Base-by-base conservation (phyloP, 2,888 invertebrate species). In the Anarsia innoxiella region DNA sequence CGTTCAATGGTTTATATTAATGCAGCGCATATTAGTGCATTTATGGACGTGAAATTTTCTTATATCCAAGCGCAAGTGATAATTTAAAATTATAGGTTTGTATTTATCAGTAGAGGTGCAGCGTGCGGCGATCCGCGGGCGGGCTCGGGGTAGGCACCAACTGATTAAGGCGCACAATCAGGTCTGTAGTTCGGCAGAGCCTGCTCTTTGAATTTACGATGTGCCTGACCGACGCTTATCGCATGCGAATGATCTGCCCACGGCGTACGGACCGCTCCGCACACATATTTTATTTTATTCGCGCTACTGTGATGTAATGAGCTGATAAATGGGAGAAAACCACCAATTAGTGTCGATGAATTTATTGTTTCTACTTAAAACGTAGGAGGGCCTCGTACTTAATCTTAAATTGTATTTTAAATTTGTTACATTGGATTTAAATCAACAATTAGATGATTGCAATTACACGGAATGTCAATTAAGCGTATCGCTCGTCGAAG, bases 261-360 rank as follows among this genome's bases (percentile, higher is more conserved):
- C 76, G 77, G 82, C 80, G 78, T 75, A 74, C 74, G 70, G 77
- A 67, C 77, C 68, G 71, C 80, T 73, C 78, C 70, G 67, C 78
- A 73, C 80, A 82, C 79, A 84, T 79, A 83, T 84, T 84, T 84
- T 83, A 83, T 83, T 84, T 83, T 82, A 83, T 83, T 84, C 83
- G 79, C 83, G 82, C 84, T 84, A 83, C 84, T 77, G 84, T 84
- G 84, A 84, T 84, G 84, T 83, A 83, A 84, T 84, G 84, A 84
- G 82, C 83, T 80, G 84, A 84, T 84, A 84, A 84, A 83, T 84
- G 77, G 79, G 74, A 83, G 83, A 84, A 83, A 84, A 84, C 84
- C 83, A 83, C 84, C 84, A 84, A 84, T 84, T 84, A 84, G 84
- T 80, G 83, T 79, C 84, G 83, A 84, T 83, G 82, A 84, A 83